Base-by-base conservation (phyloP, 1,140 invertebrate species). In the Steinernema khuongi region DNA sequence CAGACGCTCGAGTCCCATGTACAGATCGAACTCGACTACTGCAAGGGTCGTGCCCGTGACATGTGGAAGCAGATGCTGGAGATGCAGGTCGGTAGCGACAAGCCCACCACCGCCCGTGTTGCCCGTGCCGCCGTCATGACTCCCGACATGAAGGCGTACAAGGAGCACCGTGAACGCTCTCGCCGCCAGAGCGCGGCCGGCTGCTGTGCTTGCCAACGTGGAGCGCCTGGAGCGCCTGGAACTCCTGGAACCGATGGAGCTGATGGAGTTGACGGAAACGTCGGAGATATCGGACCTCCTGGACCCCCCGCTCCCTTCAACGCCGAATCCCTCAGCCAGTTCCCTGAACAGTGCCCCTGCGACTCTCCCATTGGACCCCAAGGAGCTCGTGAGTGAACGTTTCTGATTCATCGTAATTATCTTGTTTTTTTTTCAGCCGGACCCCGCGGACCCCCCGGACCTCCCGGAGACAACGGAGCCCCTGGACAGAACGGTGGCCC, bases 1-100 rank as follows among this genome's bases (percentile, higher is more conserved):
- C 78, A 79, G 70, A 79, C 78, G 22, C 68, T 79, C 18, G 78
- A 79, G 33, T 71, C 75, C 31, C 68, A 71, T 31, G 77, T 79
- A 43, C 78, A 79, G 68, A 31, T 79, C 67, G 78, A 79, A 68
- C 74, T 79, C 28, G 78, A 79, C 31, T 79, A 79, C 77, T 79
- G 78, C 36, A 76, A 79, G 76, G 32, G 76, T 32, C 76, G 76
- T 22, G 75, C 76, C 28, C 76, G 76, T 68, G 76, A 77, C 71
- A 79, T 79, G 77, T 79, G 78, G 78, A 79, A 74, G 31, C 77
- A 79, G 70, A 79, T 79, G 78, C 74, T 79, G 19, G 78, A 79
- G 60, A 79, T 79, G 68, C 75, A 79, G 28, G 72, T 74, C 43
- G 78, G 76, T 44, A 74, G 78, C 68, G 74, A 79, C 70, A 71